Evolutionary conservation across 2,113 vertebrate genomes (phyloP).

Genomic region (Marcusenius ussheri): DNA sequence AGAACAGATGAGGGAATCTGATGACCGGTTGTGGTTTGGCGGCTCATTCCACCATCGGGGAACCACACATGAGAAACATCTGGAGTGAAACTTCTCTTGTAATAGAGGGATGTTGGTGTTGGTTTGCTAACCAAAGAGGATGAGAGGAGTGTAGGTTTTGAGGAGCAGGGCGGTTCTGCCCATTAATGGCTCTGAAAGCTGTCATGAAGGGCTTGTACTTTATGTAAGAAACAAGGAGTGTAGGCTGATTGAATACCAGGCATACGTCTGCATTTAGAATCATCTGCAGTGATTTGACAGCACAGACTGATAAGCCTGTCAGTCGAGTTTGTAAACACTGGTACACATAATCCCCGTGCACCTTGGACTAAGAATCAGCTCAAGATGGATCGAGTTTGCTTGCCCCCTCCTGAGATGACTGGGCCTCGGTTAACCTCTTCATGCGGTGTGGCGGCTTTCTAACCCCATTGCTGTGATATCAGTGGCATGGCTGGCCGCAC

Average conservation of each 20-base stretch:
- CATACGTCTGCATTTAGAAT: neutral
- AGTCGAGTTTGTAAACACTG: neutral
- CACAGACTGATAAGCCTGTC: neutral
- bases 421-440: conserved; percentile 43
- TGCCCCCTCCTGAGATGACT: conserved; percentile 42
- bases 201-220: conserved; percentile 24
- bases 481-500: neutral
- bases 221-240: neutral
- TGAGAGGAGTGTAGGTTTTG: neutral
- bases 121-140: neutral
- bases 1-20: neutral
- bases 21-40: neutral
- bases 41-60: neutral
- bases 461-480: conserved; percentile 11
- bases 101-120: neutral
- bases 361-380: conserved; percentile 46
- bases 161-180: neutral
- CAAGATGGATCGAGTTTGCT: conserved; percentile 50
- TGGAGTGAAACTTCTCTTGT: neutral
- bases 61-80: neutral
- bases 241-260: neutral
- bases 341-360: conserved; percentile 12
- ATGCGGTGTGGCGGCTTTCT: conserved; percentile 41
- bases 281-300: neutral
- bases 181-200: neutral